These are phyloP conservation scores for Eurois occulta DNA, from an alignment of 2,888 invertebrate species.

Conservation along the genomic window DNA sequence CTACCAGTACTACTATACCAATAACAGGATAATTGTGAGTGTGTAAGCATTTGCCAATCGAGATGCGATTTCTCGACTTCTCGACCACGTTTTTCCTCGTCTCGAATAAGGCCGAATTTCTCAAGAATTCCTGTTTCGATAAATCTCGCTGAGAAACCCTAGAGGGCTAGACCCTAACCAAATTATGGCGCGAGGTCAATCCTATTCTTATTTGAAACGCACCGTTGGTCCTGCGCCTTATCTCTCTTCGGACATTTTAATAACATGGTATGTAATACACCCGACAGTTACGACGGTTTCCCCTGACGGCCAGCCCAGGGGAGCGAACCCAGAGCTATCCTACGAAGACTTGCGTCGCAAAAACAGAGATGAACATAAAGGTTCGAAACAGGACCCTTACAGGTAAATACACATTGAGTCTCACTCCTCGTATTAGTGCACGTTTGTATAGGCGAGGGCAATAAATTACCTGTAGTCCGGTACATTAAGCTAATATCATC, in stretches of 20 bases:
- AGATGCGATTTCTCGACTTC: too few species aligned
- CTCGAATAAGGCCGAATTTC: background rate
- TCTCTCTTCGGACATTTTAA: background rate
- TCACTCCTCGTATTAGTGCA: background rate
- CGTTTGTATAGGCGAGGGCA: background rate
- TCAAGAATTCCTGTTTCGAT: background rate
- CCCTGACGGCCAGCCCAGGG: slow-evolving; percentile 55
- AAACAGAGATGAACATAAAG: slow-evolving; percentile 92
- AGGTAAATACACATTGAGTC: slow-evolving; percentile 74
- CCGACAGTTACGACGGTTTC: slow-evolving; percentile 1
- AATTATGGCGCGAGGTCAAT: background rate
- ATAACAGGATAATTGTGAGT: too few species aligned
- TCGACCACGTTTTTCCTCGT: too few species aligned
- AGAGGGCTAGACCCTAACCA: background rate
- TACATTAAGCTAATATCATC: too few species aligned
- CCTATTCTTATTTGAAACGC: background rate
- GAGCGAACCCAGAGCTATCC: slow-evolving; percentile 83
- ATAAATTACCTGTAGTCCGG: background rate
- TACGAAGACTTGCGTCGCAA: slow-evolving; percentile 94
- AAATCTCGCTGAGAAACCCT: background rate
- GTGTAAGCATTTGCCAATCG: too few species aligned
- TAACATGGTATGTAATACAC: background rate
- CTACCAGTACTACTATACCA: too few species aligned
- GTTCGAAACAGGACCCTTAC: slow-evolving; percentile 86
- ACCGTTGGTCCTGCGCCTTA: background rate